Conservation (phyloP, 2,888 invertebrate genomes). For the Lucinisca nassula region DNA sequence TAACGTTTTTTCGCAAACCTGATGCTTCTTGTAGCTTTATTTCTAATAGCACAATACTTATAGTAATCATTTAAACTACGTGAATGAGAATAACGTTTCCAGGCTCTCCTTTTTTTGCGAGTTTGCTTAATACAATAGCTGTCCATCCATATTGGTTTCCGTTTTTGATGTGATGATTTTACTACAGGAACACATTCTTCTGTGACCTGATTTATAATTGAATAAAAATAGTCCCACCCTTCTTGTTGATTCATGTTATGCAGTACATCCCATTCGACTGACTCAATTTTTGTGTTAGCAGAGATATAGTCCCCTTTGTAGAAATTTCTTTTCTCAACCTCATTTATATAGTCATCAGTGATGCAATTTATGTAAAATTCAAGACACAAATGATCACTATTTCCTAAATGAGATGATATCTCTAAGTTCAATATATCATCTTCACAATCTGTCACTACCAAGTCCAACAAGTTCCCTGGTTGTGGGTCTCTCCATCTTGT, state of each 20-base stretch:
- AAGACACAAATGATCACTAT: not conserved
- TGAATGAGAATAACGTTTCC: not conserved
- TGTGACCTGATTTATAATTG: not conserved
- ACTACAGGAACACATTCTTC: not conserved
- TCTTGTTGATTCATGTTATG: not conserved
- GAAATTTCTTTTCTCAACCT: not conserved
- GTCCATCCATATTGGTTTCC: not conserved
- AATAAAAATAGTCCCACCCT: not conserved
- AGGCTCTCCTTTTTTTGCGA: not conserved
- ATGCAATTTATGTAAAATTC: not conserved
- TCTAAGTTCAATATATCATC: not conserved
- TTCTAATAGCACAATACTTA: not conserved
- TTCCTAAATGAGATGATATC: not conserved
- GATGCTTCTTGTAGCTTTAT: not conserved
- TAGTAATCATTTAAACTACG: not conserved
- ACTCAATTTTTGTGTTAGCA: no score
- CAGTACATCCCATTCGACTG: not conserved
- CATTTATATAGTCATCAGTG: not conserved
- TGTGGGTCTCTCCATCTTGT: not conserved
- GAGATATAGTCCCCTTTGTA: not conserved
- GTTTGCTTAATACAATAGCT: not conserved
- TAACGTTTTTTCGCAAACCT: not conserved
- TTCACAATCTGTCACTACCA: not conserved
- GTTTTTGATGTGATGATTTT: not conserved
- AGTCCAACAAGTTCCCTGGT: not conserved